A percentile compares a stretch with the other conserved stretches of the same genome.
These are phyloP conservation scores for Talpa occidentalis DNA, from an alignment of 2,113 vertebrate species.

Conservation along the genomic window DNA sequence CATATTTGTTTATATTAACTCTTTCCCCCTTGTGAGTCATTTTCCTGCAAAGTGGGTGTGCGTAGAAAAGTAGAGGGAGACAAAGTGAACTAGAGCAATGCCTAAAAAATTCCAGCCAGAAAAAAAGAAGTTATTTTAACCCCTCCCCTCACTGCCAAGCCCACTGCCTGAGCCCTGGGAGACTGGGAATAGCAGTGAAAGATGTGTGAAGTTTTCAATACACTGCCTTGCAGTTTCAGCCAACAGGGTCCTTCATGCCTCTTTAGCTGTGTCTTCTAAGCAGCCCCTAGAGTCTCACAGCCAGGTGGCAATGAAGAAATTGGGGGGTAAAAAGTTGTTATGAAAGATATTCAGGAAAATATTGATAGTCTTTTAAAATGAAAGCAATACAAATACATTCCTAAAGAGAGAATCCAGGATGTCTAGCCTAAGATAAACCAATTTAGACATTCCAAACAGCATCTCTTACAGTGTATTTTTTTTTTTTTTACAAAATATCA, in stretches of 20 bases:
- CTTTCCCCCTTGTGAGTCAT: too few species aligned
- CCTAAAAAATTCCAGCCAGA: not conserved
- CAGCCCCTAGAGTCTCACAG: not conserved
- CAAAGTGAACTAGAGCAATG: not conserved
- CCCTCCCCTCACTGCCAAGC: rapidly evolving
- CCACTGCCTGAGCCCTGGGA: not conserved
- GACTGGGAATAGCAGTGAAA: not conserved
- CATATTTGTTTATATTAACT: not conserved
- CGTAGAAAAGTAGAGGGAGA: rapidly evolving
- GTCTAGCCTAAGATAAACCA: not conserved
- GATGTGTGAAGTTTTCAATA: rapidly evolving
- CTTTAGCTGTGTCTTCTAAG: not conserved
- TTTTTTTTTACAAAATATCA: not conserved
- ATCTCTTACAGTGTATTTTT: not conserved
- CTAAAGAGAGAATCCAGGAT: not conserved
- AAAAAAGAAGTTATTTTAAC: not conserved
- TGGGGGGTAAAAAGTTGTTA: not conserved
- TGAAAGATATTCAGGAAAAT: not conserved
- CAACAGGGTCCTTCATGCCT: not conserved
- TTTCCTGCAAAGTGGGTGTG: not conserved
- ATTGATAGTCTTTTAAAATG: not conserved
- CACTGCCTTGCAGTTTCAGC: not conserved
- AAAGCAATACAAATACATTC: not conserved
- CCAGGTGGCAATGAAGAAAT: not conserved
- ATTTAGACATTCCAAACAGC: not conserved